Conservation (phyloP, 2,113 vertebrate genomes). For the Amphiprion percula region DNA sequence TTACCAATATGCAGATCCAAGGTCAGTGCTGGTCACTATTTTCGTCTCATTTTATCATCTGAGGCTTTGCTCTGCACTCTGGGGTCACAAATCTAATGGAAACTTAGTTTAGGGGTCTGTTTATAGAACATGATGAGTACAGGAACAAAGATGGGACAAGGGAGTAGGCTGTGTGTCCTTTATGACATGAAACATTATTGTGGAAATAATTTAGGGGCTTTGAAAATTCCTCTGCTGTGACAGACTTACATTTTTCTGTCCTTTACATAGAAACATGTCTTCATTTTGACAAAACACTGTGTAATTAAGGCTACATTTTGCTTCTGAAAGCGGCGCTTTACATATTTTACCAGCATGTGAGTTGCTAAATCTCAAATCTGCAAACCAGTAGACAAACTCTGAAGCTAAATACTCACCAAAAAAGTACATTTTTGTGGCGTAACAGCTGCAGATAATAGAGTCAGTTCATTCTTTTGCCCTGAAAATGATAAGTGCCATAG, state of each 20-base stretch:
- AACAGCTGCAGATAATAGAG: conserved; percentile 19
- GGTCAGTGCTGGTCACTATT: conserved; percentile 76
- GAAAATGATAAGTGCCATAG: conserved; percentile 27
- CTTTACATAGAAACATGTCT: background rate
- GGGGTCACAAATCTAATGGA: conserved; percentile 74
- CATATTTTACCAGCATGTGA: background rate
- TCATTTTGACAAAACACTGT: background rate
- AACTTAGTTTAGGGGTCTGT: conserved; percentile 65
- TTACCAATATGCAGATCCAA: conserved; percentile 68
- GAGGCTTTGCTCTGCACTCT: conserved; percentile 59
- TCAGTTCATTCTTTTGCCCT: background rate
- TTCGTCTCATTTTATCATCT: conserved; percentile 65
- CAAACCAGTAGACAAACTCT: background rate
- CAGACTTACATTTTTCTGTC: conserved; percentile 10
- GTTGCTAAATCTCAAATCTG: background rate
- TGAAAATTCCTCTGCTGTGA: conserved; percentile 22
- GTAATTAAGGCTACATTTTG: background rate
- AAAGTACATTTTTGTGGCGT: background rate
- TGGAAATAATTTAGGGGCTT: conserved; percentile 15
- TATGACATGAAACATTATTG: conserved; percentile 37
- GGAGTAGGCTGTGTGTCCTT: conserved; percentile 33
- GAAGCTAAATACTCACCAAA: no score
- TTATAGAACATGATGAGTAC: conserved; percentile 70
- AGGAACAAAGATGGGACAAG: conserved; percentile 41
- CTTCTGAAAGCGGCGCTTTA: background rate